Base-by-base conservation (phyloP, 1,140 invertebrate genomes). In the Solen grandis region DNA sequence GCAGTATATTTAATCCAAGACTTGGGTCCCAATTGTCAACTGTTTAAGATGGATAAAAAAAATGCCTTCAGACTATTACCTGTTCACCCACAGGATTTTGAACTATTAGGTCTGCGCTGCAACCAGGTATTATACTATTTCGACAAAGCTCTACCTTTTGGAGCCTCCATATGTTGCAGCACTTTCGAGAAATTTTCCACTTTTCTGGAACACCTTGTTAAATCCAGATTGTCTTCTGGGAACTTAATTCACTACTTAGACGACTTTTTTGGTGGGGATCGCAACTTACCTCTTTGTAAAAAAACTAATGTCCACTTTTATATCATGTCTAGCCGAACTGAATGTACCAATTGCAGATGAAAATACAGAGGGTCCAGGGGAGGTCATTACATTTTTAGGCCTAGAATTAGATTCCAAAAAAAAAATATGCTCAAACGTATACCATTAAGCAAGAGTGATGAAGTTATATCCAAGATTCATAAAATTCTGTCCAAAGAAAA, bases 171-270 rank as follows among this genome's bases (percentile, higher is more conserved):
- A 5, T 60, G 72, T 50, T 74, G 72, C 25, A 59, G 27, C 27
- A 74, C 72, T 0, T 74, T 74, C 29, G 57, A 74, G 52, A 38
- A 31, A 25, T 74, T 74, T 41, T 10, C 33, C 27, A 74, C 22
- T 27, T 74, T 74, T 74, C 29, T 74, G 19, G 72, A 74, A 63
- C 54, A 62, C 14, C 63, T n/a, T n/a, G n/a, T n/a, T n/a, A n/a
- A n/a, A n/a, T n/a, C n/a, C n/a, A n/a, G n/a, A n/a, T n/a, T n/a
- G n/a, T 25, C 3, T 14, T 74, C 72, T 3, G 38, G 22, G 16
- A 46, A 62, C 1, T 31, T 74, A 16, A 62, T 74, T 29, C 72
- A 74, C 35, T 74, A 62, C 52, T 27, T 74, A 29, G 72, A 63
- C n/a, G 57, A n/a, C n/a, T n/a, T n/a, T n/a, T n/a, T n/a, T n/a